These are phyloP conservation scores for Cinclus mexicanus DNA, from an alignment of 2,113 vertebrate species.

Conservation along the genomic window DNA sequence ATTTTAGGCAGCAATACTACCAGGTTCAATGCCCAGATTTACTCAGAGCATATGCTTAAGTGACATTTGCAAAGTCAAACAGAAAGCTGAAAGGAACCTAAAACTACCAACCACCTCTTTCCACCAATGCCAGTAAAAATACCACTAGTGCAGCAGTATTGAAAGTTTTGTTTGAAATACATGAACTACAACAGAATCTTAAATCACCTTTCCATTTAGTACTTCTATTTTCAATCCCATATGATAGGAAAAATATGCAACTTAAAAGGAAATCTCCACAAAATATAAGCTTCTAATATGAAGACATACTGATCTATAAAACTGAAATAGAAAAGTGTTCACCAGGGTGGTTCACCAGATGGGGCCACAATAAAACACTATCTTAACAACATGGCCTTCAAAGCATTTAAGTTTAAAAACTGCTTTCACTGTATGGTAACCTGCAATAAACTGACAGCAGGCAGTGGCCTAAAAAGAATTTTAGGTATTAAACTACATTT, in stretches of 20 bases:
- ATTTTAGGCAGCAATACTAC: not conserved
- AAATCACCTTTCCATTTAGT: not conserved
- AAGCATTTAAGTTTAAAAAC: not conserved
- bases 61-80: not conserved
- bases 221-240: not conserved
- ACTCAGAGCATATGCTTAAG: not conserved
- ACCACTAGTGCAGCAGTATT: not conserved
- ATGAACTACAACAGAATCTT: not conserved
- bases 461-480: not conserved
- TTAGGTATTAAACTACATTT: not conserved
- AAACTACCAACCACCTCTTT: not conserved
- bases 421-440: not conserved
- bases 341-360: not conserved
- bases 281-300: not conserved
- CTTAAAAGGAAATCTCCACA: not conserved
- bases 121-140: not conserved
- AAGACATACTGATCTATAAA: not conserved
- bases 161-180: not conserved
- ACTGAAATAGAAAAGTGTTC: not conserved
- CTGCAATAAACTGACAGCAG: not conserved
- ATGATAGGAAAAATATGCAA: not conserved
- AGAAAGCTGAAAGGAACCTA: not conserved
- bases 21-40: not conserved
- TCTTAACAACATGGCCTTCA: not conserved
- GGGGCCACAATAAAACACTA: not conserved